Evolutionary conservation across 2,797 vertebrate genomes (phyloP).

Genomic region (Xenopus petersii): DNA sequence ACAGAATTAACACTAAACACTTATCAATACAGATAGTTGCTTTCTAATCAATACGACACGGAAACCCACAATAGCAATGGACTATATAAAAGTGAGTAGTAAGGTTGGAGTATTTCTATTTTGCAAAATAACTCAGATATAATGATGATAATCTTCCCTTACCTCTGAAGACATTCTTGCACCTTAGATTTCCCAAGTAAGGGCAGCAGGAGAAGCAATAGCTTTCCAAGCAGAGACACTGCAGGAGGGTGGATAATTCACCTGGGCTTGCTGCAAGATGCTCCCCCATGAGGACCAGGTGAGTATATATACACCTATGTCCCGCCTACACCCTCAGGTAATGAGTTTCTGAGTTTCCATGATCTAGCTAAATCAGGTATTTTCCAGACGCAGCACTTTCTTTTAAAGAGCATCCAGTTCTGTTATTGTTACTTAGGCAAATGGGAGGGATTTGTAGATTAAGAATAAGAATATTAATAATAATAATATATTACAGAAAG

Average conservation of each 20-base stretch:
- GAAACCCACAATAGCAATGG: too few relatives aligned
- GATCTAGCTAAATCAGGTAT: conserved; percentile 23
- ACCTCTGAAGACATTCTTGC: conserved; percentile 16
- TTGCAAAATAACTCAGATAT: too few relatives aligned
- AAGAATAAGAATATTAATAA: too few relatives aligned
- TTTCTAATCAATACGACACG: too few relatives aligned
- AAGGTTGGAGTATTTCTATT: too few relatives aligned
- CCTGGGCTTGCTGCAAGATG: neutral
- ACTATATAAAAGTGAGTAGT: too few relatives aligned
- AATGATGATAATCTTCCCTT: neutral
- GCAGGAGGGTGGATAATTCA: neutral
- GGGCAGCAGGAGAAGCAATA: too few relatives aligned
- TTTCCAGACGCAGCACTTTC: conserved; percentile 18
- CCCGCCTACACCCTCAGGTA: neutral
- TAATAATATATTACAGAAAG: too few relatives aligned
- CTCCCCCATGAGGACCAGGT: neutral
- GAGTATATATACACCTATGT: conserved; percentile 13
- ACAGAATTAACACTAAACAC: too few relatives aligned
- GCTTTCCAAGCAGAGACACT: neutral
- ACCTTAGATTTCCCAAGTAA: neutral
- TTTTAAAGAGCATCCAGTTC: too few relatives aligned
- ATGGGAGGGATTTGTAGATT: neutral
- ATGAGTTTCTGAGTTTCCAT: neutral
- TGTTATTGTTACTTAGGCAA: neutral
- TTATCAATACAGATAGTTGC: too few relatives aligned